Evolutionary conservation across 1,140 invertebrate species (phyloP), one percentile per base, ranked within the genome.

Genomic region (Monochamus saltuarius): DNA sequence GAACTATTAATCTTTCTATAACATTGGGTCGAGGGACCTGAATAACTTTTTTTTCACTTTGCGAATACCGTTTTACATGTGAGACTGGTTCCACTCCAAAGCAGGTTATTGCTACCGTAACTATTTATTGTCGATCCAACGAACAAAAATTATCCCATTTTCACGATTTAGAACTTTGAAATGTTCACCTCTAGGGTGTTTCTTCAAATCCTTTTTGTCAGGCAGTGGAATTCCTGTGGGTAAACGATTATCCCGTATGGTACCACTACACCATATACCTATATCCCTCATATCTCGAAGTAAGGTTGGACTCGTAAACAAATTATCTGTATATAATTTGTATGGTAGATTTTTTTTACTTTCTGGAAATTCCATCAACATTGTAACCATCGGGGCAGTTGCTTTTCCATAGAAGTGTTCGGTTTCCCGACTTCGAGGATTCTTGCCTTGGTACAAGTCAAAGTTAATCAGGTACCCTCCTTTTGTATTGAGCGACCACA

Each of bases 121-220:
- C 68, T 47, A 70, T 58, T 56, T 65, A 54, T 73, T 61, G 11
- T n/a, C 71, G 56, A 73, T 71, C 29, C 61, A 62, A 61, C 69
- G 22, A 29, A 29, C 2, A 29, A 29, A 29, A 2, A 29, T 29
- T 6, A 29, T 29, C 22, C 22, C 22, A 29, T 29, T 29, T 29
- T 29, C 22, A 29, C 22, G 22, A 29, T 29, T 29, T 6, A 29
- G 22, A 29, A 29, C 6, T 3, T 6, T 29, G 22, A 29, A 29
- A 29, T 29, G 22, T 29, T 29, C 22, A 29, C 55, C 55, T n/a
- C 35, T 9, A 7, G 8, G n/a, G 14, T 8, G 14, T 52, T 62
- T 62, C 39, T 49, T 53, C 16, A 55, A 45, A 7, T 19, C 17
- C 38, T 57, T 52, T 13, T 17, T 39, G 29, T 16, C 16, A 22